Conservation (phyloP, 2,888 invertebrate genomes). For the Meghimatium bilineatum region DNA sequence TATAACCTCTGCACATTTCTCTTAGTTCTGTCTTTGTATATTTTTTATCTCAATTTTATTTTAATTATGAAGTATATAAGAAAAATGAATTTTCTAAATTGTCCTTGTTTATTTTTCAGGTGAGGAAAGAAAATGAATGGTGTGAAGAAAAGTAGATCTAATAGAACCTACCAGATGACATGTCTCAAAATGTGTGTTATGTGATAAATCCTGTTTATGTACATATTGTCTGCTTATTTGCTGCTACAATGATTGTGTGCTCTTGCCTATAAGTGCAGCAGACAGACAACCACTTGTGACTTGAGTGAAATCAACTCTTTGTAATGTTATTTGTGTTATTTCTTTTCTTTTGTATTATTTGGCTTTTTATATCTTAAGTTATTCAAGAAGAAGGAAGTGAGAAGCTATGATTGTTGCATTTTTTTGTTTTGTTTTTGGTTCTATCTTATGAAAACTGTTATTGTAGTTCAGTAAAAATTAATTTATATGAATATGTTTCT, state of each 20-base stretch:
- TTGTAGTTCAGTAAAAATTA: too few relatives aligned
- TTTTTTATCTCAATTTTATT: too few relatives aligned
- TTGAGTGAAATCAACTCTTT: not conserved
- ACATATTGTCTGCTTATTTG: slow-evolving; percentile 2
- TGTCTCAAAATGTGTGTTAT: not conserved
- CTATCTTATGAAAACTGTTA: not conserved
- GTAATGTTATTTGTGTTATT: not conserved
- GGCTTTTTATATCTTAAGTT: too few relatives aligned
- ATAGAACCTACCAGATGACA: not conserved
- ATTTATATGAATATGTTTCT: too few relatives aligned
- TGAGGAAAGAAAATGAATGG: slow-evolving; percentile 78
- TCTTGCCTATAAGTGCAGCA: not conserved
- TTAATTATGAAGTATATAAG: not conserved
- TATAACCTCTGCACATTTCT: too few relatives aligned
- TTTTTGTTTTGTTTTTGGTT: not conserved
- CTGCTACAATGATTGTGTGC: not conserved
- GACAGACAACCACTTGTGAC: too few relatives aligned
- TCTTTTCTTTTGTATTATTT: not conserved
- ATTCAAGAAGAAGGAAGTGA: too few relatives aligned
- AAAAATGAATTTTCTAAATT: not conserved
- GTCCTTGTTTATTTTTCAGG: slow-evolving; percentile 69
- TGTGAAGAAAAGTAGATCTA: slow-evolving; percentile 76
- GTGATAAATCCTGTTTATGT: not conserved
- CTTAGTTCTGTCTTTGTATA: too few relatives aligned
- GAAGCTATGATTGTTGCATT: too few relatives aligned